Conservation (phyloP, 2,888 invertebrate species). For the Caenorhabditis plicata region DNA sequence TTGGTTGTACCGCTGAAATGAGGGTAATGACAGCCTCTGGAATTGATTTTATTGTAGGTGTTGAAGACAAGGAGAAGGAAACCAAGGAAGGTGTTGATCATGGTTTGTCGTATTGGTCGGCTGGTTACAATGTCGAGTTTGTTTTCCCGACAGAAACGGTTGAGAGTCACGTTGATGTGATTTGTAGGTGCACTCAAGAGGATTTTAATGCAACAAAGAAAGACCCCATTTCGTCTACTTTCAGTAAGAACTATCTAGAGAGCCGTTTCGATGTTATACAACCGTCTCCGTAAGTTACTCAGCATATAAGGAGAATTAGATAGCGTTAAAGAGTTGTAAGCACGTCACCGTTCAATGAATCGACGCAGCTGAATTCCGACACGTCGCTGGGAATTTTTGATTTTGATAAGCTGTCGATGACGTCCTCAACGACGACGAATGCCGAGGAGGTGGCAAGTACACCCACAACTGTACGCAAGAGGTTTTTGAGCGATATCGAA, state of each 20-base stretch:
- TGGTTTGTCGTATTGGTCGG: slow-evolving; percentile 27
- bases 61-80: slow-evolving; percentile 11
- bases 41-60: slow-evolving; percentile 7
- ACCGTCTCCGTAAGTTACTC: neutral
- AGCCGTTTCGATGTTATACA: slow-evolving; percentile 33
- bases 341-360: too few species aligned
- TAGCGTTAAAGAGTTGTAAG: too few species aligned
- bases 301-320: too few species aligned
- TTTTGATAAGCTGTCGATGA: too few species aligned
- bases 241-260: slow-evolving; percentile 16
- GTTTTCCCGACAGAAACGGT: neutral
- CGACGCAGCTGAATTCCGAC: too few species aligned
- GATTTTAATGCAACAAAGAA: slow-evolving; percentile 32
- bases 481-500: too few species aligned
- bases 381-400: slow-evolving; percentile 3
- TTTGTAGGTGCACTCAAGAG: slow-evolving; percentile 23
- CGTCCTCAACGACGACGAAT: too few species aligned
- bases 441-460: too few species aligned
- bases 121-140: slow-evolving; percentile 18
- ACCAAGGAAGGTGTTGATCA: slow-evolving; percentile 14
- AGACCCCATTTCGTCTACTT: slow-evolving; percentile 14
- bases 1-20: neutral
- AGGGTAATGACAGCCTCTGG: too few species aligned
- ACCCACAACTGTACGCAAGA: too few species aligned
- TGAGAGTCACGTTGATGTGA: neutral